A percentile compares a stretch with the other conserved stretches of the same genome.
Conservation (phyloP, 2,797 vertebrate genomes). For the Octomys mimax region DNA sequence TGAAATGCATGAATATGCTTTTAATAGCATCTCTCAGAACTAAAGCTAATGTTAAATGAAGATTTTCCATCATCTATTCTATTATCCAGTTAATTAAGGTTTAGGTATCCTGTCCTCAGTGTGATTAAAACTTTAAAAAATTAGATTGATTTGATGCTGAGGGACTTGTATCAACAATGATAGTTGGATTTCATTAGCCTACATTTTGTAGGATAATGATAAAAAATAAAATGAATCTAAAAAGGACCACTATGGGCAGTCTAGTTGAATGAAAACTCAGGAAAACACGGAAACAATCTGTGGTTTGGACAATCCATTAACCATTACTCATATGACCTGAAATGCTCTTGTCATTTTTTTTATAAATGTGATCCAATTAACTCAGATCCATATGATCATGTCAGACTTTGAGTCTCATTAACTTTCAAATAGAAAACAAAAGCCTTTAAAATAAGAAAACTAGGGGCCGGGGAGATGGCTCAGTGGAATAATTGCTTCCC, state of each 20-base stretch:
- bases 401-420: conserved; percentile 56
- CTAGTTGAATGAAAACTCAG: conserved; percentile 46
- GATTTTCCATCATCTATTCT: conserved; percentile 69
- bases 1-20: conserved; percentile 60
- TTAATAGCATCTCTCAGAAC: conserved; percentile 63
- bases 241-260: neutral
- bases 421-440: conserved; percentile 50
- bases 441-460: neutral
- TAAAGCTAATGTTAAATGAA: conserved; percentile 71
- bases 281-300: conserved; percentile 20
- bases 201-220: conserved; percentile 53
- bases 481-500: no score
- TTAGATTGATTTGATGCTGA: conserved; percentile 54
- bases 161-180: conserved; percentile 60
- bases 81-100: conserved; percentile 77
- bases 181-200: conserved; percentile 41
- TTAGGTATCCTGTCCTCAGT: conserved; percentile 42
- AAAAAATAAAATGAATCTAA: conserved; percentile 65
- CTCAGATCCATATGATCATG: neutral
- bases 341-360: conserved; percentile 26
- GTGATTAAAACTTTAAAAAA: conserved; percentile 72
- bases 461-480: no score
- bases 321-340: neutral
- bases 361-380: conserved; percentile 4
- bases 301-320: neutral